Evolutionary conservation across 2,888 invertebrate species (phyloP), one percentile per base, ranked within the genome.

Genomic region (Folsomia candida): DNA sequence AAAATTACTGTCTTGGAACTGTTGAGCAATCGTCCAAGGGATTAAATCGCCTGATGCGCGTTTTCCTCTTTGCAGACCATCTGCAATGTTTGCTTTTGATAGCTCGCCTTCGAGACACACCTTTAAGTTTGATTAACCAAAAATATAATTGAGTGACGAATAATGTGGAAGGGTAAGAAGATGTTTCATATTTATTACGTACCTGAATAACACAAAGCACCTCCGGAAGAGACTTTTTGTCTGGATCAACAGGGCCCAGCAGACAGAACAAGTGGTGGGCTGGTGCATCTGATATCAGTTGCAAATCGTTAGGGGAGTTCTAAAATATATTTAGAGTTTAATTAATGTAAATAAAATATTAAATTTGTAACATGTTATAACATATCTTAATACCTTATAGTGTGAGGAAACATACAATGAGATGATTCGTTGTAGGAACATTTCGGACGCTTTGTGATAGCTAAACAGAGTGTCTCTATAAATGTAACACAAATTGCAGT

Each of bases 301-400:
- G 98, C 57, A 99, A 86, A 86, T 99, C 99, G 84, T 99, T 97
- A 0, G 99, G 99, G 69, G 93, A 93, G 85, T 99, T 99, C 89
- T 92, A 84, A n/a, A n/a, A 37, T 37, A 4, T 9, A 37, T 37
- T 14, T 9, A 37, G 14, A 37, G 68, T 81, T 81, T 75, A 64
- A 29, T n/a, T 28, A 61, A 47, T 73, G 14, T n/a, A 14, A 51
- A 54, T 28, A 65, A 14, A 51, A 28, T 27, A 69, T 63, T 61
- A 51, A 67, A 66, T 66, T 37, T 66, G 20, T 18, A 58, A 28
- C 25, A 29, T 28, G 25, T 54, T 58, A 57, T 26, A 22, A 27
- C 18, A 18, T 26, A 37, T 57, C 25, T 29, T 51, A 37, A 26
- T 77, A 85, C 92, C 87, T 98, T 99, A 83, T 99, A 99, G 85